Conservation (phyloP, 2,113 vertebrate genomes). For the Epinephelus fuscoguttatus region DNA sequence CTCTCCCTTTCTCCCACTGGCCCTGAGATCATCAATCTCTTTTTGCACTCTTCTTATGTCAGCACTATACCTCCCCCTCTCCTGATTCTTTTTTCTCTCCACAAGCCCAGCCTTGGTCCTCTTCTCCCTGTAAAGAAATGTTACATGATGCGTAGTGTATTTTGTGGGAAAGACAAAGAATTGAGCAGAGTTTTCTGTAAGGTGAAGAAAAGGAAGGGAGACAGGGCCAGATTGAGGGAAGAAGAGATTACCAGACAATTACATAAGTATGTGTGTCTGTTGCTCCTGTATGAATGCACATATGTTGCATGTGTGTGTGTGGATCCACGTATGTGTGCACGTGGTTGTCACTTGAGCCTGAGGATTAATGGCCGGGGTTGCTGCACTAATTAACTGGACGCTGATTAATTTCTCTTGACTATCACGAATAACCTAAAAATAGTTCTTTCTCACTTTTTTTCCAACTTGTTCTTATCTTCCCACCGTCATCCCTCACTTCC, state of each 20-base stretch:
- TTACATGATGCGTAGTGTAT: conserved; percentile 30
- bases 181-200: conserved; percentile 13
- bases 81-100: conserved; percentile 12
- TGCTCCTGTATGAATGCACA: conserved; percentile 23
- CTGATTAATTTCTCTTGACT: conserved; percentile 73
- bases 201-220: not conserved
- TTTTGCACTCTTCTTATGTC: conserved; percentile 80
- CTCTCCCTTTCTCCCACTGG: conserved; percentile 76
- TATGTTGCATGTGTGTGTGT: conserved; percentile 37
- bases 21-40: conserved; percentile 82
- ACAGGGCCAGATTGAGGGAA: not conserved
- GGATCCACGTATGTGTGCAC: conserved; percentile 4
- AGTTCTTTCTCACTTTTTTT: conserved; percentile 38
- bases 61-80: conserved; percentile 69
- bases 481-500: conserved; percentile 2
- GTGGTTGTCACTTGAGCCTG: conserved; percentile 44
- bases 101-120: conserved; percentile 27
- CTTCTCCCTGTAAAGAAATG: conserved; percentile 50
- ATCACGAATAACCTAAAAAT: conserved; percentile 51
- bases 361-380: conserved; percentile 69
- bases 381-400: conserved; percentile 71
- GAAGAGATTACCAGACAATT: not conserved
- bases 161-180: conserved; percentile 40
- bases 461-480: conserved; percentile 39
- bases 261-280: conserved; percentile 4